Evolutionary conservation across 2,888 invertebrate species (phyloP).

Genomic region (Chamaedrilus cognettii): DNA sequence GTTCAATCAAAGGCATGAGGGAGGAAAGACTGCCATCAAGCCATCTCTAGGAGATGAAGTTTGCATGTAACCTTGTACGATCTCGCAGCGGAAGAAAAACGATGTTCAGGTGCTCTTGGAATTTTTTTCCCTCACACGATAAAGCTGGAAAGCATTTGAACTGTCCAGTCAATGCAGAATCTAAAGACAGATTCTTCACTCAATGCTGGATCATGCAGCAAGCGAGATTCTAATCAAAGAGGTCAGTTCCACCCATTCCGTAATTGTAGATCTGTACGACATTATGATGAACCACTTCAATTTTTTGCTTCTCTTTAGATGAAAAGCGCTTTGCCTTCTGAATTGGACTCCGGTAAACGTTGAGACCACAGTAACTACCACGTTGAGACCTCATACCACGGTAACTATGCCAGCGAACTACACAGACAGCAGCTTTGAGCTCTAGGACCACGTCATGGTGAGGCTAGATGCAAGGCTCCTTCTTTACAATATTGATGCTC

Average conservation of each 20-base stretch:
- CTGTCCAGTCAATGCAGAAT: background rate
- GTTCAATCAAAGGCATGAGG: background rate
- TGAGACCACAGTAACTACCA: constrained; percentile 4
- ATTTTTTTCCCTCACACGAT: constrained; percentile 1
- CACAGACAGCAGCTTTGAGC: background rate
- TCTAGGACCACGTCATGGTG: background rate
- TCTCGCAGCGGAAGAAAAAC: background rate
- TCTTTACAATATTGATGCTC: background rate
- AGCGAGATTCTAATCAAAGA: background rate
- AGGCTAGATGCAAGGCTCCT: background rate
- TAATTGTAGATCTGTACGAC: constrained; percentile 4
- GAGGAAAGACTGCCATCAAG: background rate
- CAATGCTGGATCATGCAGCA: constrained; percentile 1
- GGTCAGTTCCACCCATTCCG: constrained; percentile 8
- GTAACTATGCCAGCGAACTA: background rate
- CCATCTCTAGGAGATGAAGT: too few species aligned
- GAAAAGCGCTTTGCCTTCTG: constrained; percentile 7
- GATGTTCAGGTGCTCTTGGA: background rate
- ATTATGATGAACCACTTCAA: background rate
- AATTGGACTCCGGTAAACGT: background rate
- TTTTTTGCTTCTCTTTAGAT: background rate
- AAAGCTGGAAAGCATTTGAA: constrained; percentile 9
- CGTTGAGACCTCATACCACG: too few species aligned
- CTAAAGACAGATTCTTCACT: constrained; percentile 3
- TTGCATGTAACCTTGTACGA: background rate